Evolutionary conservation across 1,140 invertebrate genomes (phyloP).

Genomic region (Harpegnathos saltator): DNA sequence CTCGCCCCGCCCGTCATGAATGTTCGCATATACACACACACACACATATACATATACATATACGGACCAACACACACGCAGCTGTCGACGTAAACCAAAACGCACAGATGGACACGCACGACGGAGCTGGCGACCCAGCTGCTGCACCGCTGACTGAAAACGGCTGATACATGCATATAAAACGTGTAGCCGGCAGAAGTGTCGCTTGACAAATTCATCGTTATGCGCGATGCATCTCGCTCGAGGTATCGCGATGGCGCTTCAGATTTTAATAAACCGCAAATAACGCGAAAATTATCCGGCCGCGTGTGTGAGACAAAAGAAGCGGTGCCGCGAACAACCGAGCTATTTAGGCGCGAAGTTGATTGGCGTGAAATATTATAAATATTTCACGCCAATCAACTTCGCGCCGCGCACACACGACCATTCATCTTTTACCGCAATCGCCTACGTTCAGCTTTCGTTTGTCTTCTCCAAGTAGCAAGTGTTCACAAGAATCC

Average conservation of each 20-base stretch:
- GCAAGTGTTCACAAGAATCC: background rate
- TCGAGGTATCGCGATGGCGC: slow-evolving; percentile 13
- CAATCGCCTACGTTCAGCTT: too few relatives aligned
- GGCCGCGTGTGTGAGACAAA: background rate
- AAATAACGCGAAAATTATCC: slow-evolving; percentile 23
- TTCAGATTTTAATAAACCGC: slow-evolving; percentile 39
- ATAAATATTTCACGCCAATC: slow-evolving; percentile 5
- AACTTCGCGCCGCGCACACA: background rate
- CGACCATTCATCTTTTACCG: too few relatives aligned
- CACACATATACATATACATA: background rate
- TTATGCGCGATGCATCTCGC: slow-evolving; percentile 27
- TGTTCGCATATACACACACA: too few relatives aligned
- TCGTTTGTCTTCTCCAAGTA: background rate
- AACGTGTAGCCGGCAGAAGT: slow-evolving; percentile 39
- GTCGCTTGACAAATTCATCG: slow-evolving; percentile 55
- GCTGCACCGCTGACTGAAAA: slow-evolving; percentile 13
- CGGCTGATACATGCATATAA: slow-evolving; percentile 29
- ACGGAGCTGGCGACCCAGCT: slow-evolving; percentile 37
- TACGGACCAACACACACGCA: background rate
- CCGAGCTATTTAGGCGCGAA: background rate
- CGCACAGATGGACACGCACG: slow-evolving; percentile 63
- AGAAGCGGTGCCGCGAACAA: background rate
- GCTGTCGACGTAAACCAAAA: slow-evolving; percentile 23
- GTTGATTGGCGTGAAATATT: too few relatives aligned
- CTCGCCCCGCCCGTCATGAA: too few relatives aligned